Evolutionary conservation across 2,797 vertebrate genomes (phyloP).

Genomic region (Acanthurus leucopareius): DNA sequence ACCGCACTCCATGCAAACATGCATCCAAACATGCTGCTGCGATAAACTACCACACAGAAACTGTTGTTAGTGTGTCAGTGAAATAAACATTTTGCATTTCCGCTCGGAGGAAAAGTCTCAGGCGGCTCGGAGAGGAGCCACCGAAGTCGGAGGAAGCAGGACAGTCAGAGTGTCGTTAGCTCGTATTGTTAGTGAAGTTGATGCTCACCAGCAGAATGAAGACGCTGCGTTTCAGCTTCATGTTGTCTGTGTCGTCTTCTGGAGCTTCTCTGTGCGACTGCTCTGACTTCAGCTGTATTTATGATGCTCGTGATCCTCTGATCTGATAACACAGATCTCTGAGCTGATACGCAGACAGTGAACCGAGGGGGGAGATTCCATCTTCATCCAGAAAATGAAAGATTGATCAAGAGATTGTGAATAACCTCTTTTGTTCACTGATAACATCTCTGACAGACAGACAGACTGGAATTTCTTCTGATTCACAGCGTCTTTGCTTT

Average conservation of each 20-base stretch:
- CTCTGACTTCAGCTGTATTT: constrained; percentile 8
- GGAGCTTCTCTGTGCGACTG: background rate
- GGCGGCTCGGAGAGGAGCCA: no score
- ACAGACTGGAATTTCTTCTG: background rate
- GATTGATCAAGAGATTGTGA: background rate
- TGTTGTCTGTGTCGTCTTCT: background rate
- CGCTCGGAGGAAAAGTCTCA: no score
- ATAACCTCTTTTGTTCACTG: background rate
- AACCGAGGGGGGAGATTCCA: constrained; percentile 40
- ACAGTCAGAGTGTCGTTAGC: background rate
- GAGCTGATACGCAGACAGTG: constrained; percentile 13
- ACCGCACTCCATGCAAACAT: no score
- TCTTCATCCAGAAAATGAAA: constrained; percentile 21
- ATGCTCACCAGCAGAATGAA: constrained; percentile 65
- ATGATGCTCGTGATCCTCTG: background rate
- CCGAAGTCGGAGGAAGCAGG: no score
- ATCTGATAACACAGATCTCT: constrained; percentile 22
- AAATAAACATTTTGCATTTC: no score
- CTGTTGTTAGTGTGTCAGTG: no score
- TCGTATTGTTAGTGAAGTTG: background rate
- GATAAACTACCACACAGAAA: no score
- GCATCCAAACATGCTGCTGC: no score
- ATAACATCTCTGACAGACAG: constrained; percentile 45
- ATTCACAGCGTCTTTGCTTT: no score
- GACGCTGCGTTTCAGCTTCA: constrained; percentile 32